Percentiles rank a stretch among this genome's conserved stretches.
phyloP scores from a whole-genome alignment of 1,140 invertebrate genomes.

The Euura lappo region DNA sequence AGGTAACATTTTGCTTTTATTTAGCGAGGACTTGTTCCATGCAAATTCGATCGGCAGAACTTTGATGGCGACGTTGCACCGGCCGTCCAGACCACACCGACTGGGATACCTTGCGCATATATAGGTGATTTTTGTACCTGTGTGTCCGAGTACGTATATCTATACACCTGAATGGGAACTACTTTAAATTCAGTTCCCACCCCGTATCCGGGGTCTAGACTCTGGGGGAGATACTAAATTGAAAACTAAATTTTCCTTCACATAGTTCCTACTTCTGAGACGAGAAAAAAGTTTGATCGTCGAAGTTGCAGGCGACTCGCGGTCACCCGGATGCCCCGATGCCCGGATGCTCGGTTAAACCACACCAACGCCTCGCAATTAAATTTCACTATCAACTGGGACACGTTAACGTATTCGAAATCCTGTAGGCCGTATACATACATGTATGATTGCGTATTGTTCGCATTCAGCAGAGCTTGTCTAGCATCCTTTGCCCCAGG shows the following conservation, averaged over 20 bases:
- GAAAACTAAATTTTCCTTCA: constrained; percentile 43
- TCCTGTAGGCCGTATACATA: neutral
- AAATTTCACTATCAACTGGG: neutral
- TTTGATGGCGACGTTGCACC: neutral
- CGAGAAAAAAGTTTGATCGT: neutral
- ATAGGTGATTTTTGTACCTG: too few relatives aligned
- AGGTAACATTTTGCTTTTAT: neutral
- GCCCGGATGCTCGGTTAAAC: neutral
- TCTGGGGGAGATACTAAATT: constrained; percentile 34
- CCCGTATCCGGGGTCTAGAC: neutral
- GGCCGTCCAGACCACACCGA: neutral
- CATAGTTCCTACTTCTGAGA: neutral
- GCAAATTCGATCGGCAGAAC: constrained; percentile 11
- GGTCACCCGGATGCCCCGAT: neutral
- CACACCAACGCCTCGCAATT: neutral
- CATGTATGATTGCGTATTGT: constrained; percentile 2
- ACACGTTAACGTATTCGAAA: neutral
- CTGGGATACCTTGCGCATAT: too few relatives aligned
- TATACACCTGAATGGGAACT: neutral
- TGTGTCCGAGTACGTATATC: too few relatives aligned
- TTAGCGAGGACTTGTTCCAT: constrained; percentile 18
- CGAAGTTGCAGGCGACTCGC: neutral
- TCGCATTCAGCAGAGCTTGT: neutral
- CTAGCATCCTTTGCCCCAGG: neutral
- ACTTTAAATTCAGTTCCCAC: neutral